Evolutionary conservation across 2,797 vertebrate species (phyloP), one percentile per base, ranked within the genome.

Genomic region (Sebastes hubbsi): DNA sequence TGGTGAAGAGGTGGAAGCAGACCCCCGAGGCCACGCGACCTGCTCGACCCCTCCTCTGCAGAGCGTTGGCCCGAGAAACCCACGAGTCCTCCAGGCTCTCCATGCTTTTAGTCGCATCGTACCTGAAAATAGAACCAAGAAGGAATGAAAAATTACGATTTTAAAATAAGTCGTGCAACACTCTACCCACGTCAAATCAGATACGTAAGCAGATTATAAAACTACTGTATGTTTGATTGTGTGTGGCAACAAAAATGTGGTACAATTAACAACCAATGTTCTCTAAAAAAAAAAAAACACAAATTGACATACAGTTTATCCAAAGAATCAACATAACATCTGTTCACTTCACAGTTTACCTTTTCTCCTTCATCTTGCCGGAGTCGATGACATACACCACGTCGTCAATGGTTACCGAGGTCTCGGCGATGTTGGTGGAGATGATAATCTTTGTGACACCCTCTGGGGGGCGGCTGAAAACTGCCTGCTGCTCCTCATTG

Each of bases 361-460:
- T 97, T 78, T 99, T 99, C 92, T 99, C 99, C 89, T 98, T 99
- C 99, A 99, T 99, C 92, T 97, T 99, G 49, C 99, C 99, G 0
- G 96, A 99, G 92, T 99, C 99, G 6, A 99, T 97, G 85, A 99
- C 98, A 52, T 98, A 99, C 3, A 99, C 97, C 38, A 99, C 96
- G 8, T 99, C 99, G 62, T 99, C 97, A 0, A 99, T 99, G 89
- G 99, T 99, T 72, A 99, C 95, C 2, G 99, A 99, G 0, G 98
- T 99, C 92, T 99, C 99, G 2, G 99, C 98, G 36, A 99, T 99
- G 93, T 99, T 99, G 83, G 99, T 99, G 87, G 99, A 99, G 91
- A 99, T 98, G 86, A 99, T 98, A 84, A 99, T 98, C 93, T 99
- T 99, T 38, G 92, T 98, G 77, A 98, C 94, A 11, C 98, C 98